A percentile compares a stretch with the other conserved stretches of the same genome.
Conservation (phyloP, 2,113 vertebrate genomes). For the Bucco capensis region DNA sequence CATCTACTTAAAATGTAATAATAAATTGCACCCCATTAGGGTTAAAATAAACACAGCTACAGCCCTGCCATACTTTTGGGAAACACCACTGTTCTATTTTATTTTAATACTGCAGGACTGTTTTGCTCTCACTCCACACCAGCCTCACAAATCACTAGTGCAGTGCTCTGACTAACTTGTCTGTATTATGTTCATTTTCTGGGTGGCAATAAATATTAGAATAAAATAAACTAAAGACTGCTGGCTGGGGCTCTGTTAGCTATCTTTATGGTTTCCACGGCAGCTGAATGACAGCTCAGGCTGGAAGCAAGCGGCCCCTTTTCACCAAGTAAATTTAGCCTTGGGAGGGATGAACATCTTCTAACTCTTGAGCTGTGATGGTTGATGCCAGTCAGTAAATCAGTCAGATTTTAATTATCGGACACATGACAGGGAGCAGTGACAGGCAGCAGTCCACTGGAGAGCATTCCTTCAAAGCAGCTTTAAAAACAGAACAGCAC, state of each 20-base stretch:
- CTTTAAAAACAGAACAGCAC: constrained; percentile 73
- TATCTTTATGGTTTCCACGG: constrained; percentile 80
- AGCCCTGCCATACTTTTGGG: constrained; percentile 51
- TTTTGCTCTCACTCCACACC: constrained; percentile 65
- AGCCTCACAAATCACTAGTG: constrained; percentile 71
- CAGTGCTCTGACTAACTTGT: constrained; percentile 70
- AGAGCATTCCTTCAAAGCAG: constrained; percentile 82
- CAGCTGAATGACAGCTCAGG: constrained; percentile 83
- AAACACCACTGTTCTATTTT: constrained; percentile 50
- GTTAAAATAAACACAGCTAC: constrained; percentile 45
- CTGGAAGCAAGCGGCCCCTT: constrained; percentile 69
- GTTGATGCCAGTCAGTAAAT: constrained; percentile 85
- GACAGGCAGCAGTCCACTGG: constrained; percentile 79
- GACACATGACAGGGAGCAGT: constrained; percentile 82
- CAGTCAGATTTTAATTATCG: constrained; percentile 89
- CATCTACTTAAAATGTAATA: constrained; percentile 35
- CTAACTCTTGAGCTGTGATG: constrained; percentile 75
- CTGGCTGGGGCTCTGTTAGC: constrained; percentile 80
- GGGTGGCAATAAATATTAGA: constrained; percentile 85
- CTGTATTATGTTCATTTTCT: constrained; percentile 82
- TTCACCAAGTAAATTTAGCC: constrained; percentile 84
- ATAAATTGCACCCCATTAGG: constrained; percentile 55
- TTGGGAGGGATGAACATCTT: constrained; percentile 81
- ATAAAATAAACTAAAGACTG: constrained; percentile 81
- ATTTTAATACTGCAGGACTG: constrained; percentile 62